Evolutionary conservation across 2,797 vertebrate genomes (phyloP).

Genomic region (Bradypus variegatus): DNA sequence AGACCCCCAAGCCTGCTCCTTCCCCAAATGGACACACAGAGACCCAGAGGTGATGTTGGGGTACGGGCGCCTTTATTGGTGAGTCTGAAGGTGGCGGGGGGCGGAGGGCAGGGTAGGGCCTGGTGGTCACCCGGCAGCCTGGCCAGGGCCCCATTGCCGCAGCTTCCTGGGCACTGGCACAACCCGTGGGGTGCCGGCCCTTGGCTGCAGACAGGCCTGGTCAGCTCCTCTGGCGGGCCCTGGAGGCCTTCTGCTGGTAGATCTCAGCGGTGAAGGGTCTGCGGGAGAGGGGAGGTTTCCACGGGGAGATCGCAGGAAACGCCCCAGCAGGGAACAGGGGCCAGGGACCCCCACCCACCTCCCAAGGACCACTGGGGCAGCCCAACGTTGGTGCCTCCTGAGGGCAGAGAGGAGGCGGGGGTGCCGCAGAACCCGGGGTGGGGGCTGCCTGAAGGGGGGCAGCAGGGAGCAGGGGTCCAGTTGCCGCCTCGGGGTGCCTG

Average conservation of each 20-base stretch:
- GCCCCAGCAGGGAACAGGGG: background rate
- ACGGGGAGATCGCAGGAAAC: background rate
- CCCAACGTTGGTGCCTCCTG: background rate
- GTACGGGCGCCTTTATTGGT: slow-evolving; percentile 55
- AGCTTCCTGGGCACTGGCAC: slow-evolving; percentile 50
- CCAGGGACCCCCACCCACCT: background rate
- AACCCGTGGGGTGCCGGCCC: fast-evolving
- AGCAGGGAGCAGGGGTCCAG: background rate
- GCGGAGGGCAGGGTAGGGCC: background rate
- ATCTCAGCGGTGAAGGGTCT: slow-evolving; percentile 93
- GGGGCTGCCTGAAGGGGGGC: background rate
- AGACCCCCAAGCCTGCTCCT: background rate
- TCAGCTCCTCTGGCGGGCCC: slow-evolving; percentile 77
- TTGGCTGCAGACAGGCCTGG: background rate
- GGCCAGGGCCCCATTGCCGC: background rate
- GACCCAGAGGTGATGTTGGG: background rate
- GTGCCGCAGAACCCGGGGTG: background rate
- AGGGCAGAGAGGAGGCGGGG: background rate
- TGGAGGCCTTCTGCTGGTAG: slow-evolving; percentile 79
- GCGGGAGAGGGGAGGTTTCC: background rate
- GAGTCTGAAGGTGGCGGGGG: background rate
- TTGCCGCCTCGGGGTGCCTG: background rate
- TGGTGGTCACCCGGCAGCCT: background rate
- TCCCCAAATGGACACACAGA: background rate
- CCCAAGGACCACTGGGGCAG: background rate